These are phyloP conservation scores for Hirtodrosophila histrioides DNA, from an alignment of 2,888 invertebrate genomes.

Conservation along the genomic window DNA sequence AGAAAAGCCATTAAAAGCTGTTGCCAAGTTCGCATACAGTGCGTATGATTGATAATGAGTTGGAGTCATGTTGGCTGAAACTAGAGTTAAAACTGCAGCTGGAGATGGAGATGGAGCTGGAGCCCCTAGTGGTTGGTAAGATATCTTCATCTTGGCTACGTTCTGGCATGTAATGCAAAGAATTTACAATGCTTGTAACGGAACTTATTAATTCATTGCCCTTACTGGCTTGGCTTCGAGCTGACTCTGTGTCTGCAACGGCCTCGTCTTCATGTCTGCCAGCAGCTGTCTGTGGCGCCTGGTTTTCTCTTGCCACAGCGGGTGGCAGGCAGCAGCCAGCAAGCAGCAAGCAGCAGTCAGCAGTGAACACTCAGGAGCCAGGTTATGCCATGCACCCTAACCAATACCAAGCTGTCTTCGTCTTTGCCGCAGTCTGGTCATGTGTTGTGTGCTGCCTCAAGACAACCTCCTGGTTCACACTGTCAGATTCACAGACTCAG, in stretches of 20 bases:
- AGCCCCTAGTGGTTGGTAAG: not conserved
- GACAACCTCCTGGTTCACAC: slow-evolving; percentile 35
- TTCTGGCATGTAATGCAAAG: slow-evolving; percentile 45
- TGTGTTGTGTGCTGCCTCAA: slow-evolving; percentile 33
- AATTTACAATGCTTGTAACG: slow-evolving; percentile 67
- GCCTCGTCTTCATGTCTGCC: slow-evolving; percentile 16
- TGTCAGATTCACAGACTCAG: slow-evolving; percentile 1
- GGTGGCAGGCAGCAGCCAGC: slow-evolving; percentile 35
- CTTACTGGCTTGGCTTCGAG: not conserved
- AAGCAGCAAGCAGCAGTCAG: slow-evolving; percentile 36
- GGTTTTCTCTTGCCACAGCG: slow-evolving; percentile 30
- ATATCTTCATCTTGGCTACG: slow-evolving; percentile 39
- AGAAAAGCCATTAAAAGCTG: slow-evolving; percentile 72
- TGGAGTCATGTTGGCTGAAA: slow-evolving; percentile 4
- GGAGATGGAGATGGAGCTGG: not conserved
- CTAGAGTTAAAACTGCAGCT: not conserved
- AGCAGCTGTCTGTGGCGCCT: slow-evolving; percentile 31
- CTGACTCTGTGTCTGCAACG: not conserved
- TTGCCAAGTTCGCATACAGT: slow-evolving; percentile 48
- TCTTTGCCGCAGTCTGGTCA: slow-evolving; percentile 52
- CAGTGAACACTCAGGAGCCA: slow-evolving; percentile 8
- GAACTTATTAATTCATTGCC: slow-evolving; percentile 66
- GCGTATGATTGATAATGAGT: slow-evolving; percentile 78
- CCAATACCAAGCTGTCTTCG: slow-evolving; percentile 30
- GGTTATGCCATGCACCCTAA: not conserved